A percentile compares a stretch with the other conserved stretches of the same genome.
Evolutionary conservation across 2,888 invertebrate species (phyloP).

Genomic region (Aphodius sticticus): DNA sequence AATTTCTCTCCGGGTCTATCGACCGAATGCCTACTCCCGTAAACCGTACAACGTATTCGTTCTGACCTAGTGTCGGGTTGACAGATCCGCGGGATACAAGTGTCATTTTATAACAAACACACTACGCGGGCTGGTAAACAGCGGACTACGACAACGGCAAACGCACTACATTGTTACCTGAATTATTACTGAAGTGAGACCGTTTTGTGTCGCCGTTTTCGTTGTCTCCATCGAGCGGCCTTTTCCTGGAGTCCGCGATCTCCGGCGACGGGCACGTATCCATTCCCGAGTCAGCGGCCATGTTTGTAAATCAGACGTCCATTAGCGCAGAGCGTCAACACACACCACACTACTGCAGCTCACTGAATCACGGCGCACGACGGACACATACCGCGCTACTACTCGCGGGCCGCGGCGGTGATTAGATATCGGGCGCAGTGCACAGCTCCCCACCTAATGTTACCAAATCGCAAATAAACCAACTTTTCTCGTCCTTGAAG

Average conservation of each 20-base stretch:
- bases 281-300: constrained; percentile 94
- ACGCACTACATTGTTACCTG: constrained; percentile 66
- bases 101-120: background rate
- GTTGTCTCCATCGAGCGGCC: constrained; percentile 86
- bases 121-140: background rate
- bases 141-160: background rate
- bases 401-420: constrained; percentile 34
- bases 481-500: constrained; percentile 22
- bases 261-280: constrained; percentile 94
- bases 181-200: constrained; percentile 82
- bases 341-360: constrained; percentile 30
- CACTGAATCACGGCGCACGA: constrained; percentile 27
- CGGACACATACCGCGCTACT: constrained; percentile 21
- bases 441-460: constrained; percentile 13
- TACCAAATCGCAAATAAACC: constrained; percentile 11
- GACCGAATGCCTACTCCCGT: background rate
- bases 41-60: constrained; percentile 8
- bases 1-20: background rate
- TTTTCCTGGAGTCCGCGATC: constrained; percentile 89
- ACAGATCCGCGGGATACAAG: constrained; percentile 7
- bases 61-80: constrained; percentile 14
- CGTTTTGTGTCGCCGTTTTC: constrained; percentile 90
- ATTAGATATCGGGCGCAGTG: constrained; percentile 32
- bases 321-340: constrained; percentile 45
- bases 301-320: constrained; percentile 62